phyloP scores from a whole-genome alignment of 2,888 invertebrate species.

The Oithona nana region DNA sequence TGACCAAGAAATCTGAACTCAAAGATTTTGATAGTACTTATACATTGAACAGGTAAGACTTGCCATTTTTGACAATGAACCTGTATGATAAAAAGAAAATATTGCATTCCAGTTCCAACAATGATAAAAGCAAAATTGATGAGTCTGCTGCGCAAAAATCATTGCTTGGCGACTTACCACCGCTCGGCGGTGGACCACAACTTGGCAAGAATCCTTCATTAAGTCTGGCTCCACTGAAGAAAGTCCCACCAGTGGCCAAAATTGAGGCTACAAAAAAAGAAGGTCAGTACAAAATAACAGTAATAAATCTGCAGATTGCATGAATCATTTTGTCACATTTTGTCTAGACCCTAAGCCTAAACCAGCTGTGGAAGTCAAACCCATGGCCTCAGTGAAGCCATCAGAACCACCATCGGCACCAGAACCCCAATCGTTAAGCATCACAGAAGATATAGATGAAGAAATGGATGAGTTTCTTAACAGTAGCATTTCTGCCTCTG shows the following conservation, averaged over 20 bases:
- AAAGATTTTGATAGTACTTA: too few relatives aligned
- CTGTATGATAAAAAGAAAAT: too few relatives aligned
- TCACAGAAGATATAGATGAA: conserved; percentile 7
- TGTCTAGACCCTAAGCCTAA: too few relatives aligned
- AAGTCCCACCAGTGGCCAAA: not conserved
- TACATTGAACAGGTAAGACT: too few relatives aligned
- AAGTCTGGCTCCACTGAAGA: not conserved
- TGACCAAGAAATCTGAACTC: too few relatives aligned
- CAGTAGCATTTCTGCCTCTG: conserved; percentile 4
- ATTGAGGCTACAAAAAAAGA: not conserved
- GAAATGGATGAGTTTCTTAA: conserved; percentile 14
- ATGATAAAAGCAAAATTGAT: too few relatives aligned
- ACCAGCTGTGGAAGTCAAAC: not conserved
- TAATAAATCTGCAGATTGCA: too few relatives aligned
- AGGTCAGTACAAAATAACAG: not conserved
- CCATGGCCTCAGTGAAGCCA: not conserved
- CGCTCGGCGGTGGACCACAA: not conserved
- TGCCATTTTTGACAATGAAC: too few relatives aligned
- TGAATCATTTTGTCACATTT: too few relatives aligned
- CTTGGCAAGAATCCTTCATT: not conserved
- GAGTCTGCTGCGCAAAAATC: not conserved
- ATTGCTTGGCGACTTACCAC: not conserved
- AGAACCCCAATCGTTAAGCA: not conserved
- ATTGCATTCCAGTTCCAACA: too few relatives aligned
- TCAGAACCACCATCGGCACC: not conserved